Conservation (phyloP, 2,888 invertebrate genomes). For the Acleris emargana region DNA sequence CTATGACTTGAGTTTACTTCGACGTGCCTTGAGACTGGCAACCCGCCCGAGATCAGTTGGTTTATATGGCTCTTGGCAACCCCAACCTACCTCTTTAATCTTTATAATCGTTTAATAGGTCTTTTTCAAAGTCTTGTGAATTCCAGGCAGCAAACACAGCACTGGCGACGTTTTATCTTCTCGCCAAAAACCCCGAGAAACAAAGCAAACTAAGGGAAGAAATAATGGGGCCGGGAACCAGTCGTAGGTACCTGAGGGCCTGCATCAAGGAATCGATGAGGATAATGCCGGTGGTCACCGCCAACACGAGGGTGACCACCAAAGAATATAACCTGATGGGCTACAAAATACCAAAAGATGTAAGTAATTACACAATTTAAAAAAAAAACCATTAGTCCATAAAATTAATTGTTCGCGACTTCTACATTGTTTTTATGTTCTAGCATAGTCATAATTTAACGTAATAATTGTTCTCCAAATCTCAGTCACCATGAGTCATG, state of each 20-base stretch:
- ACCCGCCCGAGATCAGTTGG: too few relatives aligned
- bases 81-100: neutral
- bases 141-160: constrained; percentile 83
- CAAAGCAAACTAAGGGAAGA: constrained; percentile 86
- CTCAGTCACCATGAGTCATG: too few relatives aligned
- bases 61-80: neutral
- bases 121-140: neutral
- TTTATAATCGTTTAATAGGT: neutral
- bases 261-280: constrained; percentile 89
- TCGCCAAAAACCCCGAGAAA: constrained; percentile 85
- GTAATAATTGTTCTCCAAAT: too few relatives aligned
- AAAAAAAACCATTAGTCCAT: too few relatives aligned
- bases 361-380: too few relatives aligned
- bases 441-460: too few relatives aligned
- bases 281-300: constrained; percentile 83
- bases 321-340: constrained; percentile 85
- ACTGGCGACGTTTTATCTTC: constrained; percentile 81
- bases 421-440: too few relatives aligned
- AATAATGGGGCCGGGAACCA: constrained; percentile 56
- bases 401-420: too few relatives aligned
- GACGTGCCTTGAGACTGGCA: too few relatives aligned
- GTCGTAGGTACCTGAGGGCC: constrained; percentile 86
- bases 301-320: constrained; percentile 77
- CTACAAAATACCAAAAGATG: constrained; percentile 85
- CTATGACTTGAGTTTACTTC: too few relatives aligned